Conservation (phyloP, 2,797 vertebrate species). For the Pristis pectinata region DNA sequence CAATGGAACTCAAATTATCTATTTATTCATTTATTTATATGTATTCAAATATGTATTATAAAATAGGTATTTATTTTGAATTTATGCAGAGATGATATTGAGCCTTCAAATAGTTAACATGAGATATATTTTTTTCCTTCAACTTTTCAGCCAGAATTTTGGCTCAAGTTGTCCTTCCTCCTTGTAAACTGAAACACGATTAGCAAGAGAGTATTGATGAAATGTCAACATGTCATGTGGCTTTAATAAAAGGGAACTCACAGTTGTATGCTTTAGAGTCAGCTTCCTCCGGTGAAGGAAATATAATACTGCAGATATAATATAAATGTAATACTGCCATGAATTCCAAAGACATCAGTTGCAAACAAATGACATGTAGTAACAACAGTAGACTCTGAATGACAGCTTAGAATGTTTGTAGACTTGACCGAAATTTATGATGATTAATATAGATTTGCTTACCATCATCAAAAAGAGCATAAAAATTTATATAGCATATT, state of each 20-base stretch:
- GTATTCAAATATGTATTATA: not conserved
- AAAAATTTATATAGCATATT: not conserved
- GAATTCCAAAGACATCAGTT: not conserved
- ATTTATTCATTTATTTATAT: too few relatives aligned
- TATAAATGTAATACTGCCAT: not conserved
- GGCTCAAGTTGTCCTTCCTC: not conserved
- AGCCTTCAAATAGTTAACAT: not conserved
- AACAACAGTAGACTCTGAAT: not conserved
- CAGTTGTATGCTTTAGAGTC: too few relatives aligned
- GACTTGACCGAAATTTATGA: not conserved
- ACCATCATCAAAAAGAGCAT: not conserved
- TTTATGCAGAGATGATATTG: not conserved
- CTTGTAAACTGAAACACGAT: not conserved
- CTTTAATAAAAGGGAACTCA: not conserved
- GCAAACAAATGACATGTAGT: not conserved
- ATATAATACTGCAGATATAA: not conserved
- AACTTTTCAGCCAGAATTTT: not conserved
- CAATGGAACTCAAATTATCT: too few relatives aligned
- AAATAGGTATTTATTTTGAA: not conserved
- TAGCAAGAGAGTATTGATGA: not conserved
- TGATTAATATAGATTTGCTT: not conserved
- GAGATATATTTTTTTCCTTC: not conserved
- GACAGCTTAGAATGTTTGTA: not conserved
- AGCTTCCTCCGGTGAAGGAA: not conserved
- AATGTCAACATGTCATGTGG: too few relatives aligned